phyloP scores from a whole-genome alignment of 2,113 vertebrate species.

The Cololabis saira region DNA sequence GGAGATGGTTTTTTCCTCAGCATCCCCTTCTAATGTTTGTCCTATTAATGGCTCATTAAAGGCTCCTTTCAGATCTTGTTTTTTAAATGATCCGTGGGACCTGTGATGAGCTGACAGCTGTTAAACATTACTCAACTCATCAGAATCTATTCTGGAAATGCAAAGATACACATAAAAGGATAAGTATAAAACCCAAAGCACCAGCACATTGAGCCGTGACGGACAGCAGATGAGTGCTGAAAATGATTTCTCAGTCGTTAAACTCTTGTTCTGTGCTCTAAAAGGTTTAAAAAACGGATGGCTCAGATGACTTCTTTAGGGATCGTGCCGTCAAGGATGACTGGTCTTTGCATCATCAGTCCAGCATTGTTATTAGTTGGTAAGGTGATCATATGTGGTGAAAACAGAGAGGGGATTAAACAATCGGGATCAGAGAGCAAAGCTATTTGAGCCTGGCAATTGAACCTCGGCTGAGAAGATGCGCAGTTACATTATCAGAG shows the following conservation, averaged over 20 bases:
- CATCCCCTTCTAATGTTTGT: background rate
- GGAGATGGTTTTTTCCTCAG: too few species aligned
- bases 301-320: background rate
- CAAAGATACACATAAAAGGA: background rate
- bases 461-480: slow-evolving; percentile 24
- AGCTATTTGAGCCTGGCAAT: slow-evolving; percentile 59
- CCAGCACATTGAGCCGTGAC: too few species aligned
- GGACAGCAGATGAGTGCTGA: background rate
- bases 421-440: slow-evolving; percentile 50
- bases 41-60: background rate
- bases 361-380: slow-evolving; percentile 34
- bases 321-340: background rate
- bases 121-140: background rate
- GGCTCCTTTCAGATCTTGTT: background rate
- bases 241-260: background rate
- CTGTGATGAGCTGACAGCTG: background rate
- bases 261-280: background rate
- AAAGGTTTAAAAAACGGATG: too few species aligned
- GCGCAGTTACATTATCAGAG: slow-evolving; percentile 55
- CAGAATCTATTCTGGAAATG: background rate
- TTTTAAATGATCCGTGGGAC: background rate
- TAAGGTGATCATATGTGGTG: slow-evolving; percentile 50
- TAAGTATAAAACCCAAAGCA: background rate
- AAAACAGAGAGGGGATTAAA: slow-evolving; percentile 62
- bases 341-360: slow-evolving; percentile 13